Percentiles rank a stretch among this genome's conserved stretches.
Evolutionary conservation across 1,140 invertebrate genomes (phyloP).

Genomic region (Sipha flava): DNA sequence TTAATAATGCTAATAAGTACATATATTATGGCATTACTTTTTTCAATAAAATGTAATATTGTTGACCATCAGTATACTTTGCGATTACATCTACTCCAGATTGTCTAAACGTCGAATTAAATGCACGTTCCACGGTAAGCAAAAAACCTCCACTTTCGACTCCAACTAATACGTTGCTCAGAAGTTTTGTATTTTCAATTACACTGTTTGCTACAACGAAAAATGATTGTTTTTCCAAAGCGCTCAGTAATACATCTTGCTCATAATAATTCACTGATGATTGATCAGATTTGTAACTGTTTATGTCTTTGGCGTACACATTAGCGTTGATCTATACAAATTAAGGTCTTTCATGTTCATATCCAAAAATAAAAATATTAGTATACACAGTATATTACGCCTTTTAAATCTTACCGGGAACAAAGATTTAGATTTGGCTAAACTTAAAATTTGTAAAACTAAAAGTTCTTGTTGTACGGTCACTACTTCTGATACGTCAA

Average conservation of each 20-base stretch:
- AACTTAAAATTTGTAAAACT: not conserved
- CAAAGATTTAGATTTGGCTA: not conserved
- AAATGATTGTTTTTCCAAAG: not conserved
- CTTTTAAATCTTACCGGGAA: not conserved
- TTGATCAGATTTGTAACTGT: not conserved
- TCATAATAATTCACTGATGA: not conserved
- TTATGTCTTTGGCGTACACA: not conserved
- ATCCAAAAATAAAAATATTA: not conserved
- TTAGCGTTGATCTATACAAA: not conserved
- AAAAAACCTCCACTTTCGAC: slow-evolving; percentile 4
- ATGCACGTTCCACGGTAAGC: not conserved
- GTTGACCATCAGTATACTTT: not conserved
- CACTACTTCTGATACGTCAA: not conserved
- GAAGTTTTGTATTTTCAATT: not conserved
- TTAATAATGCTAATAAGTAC: not conserved
- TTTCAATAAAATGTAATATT: not conserved
- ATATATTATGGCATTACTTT: not conserved
- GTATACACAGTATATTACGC: not conserved
- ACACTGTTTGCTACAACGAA: not conserved
- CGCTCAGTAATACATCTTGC: not conserved
- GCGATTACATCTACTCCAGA: not conserved
- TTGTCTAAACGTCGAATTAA: not conserved
- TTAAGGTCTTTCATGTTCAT: too few species aligned
- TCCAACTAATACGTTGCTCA: not conserved
- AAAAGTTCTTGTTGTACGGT: not conserved